Evolutionary conservation across 1,140 invertebrate species (phyloP).

Genomic region (Drosophila willistoni): DNA sequence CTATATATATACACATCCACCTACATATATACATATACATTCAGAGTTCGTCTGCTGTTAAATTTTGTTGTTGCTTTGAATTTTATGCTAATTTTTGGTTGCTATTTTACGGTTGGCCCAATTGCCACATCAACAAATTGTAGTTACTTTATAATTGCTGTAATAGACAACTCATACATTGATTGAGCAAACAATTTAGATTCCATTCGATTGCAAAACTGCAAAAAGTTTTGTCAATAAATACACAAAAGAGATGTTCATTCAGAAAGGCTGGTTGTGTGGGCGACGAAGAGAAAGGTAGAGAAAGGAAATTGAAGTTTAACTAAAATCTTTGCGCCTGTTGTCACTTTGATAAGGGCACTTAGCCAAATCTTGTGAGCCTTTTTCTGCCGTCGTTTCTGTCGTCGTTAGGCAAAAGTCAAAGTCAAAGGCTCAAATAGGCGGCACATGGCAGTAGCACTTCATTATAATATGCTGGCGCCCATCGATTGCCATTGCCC

Average conservation of each 20-base stretch:
- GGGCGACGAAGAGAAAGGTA: slow-evolving; percentile 14
- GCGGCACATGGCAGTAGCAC: slow-evolving; percentile 37
- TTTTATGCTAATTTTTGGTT: slow-evolving; percentile 34
- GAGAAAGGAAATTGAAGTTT: slow-evolving; percentile 21
- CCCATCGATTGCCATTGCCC: neutral
- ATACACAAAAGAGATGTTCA: slow-evolving; percentile 43
- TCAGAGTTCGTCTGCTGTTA: slow-evolving; percentile 11
- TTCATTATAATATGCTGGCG: slow-evolving; percentile 52
- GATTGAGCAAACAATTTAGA: too few species aligned
- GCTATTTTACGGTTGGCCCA: slow-evolving; percentile 29
- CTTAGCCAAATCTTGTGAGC: slow-evolving; percentile 63
- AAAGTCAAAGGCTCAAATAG: slow-evolving; percentile 50
- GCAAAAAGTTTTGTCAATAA: slow-evolving; percentile 57
- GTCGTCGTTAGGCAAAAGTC: slow-evolving; percentile 45
- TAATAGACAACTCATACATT: neutral
- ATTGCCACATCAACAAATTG: slow-evolving; percentile 18
- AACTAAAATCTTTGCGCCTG: slow-evolving; percentile 46
- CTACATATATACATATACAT: slow-evolving; percentile 5
- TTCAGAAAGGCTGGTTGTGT: neutral
- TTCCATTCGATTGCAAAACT: slow-evolving; percentile 4
- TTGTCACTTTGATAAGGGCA: slow-evolving; percentile 77
- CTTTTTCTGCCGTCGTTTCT: slow-evolving; percentile 28
- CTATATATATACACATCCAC: neutral
- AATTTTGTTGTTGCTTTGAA: slow-evolving; percentile 23
- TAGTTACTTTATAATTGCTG: slow-evolving; percentile 9